Conservation (phyloP, 2,797 vertebrate species). For the Sebastolobus alascanus region DNA sequence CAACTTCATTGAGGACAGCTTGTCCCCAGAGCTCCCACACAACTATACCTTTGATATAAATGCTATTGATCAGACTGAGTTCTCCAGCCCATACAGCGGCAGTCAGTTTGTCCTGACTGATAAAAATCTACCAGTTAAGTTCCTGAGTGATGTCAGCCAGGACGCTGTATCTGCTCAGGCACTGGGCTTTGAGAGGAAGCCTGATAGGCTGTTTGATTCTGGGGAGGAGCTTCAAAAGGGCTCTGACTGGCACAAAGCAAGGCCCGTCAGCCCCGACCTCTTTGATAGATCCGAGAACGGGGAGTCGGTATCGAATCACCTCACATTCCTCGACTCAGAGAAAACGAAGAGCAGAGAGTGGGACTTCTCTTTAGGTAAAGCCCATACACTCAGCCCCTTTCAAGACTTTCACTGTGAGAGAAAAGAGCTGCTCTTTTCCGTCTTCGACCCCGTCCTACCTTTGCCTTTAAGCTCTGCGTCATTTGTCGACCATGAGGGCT, state of each 20-base stretch:
- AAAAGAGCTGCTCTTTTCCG: constrained; percentile 83
- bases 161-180: constrained; percentile 85
- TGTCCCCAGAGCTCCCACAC: constrained; percentile 94
- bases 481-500: constrained; percentile 90
- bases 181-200: constrained; percentile 62
- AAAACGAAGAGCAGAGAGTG: constrained; percentile 75
- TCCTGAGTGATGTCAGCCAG: constrained; percentile 94
- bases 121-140: constrained; percentile 95
- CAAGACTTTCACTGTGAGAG: constrained; percentile 93
- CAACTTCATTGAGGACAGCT: constrained; percentile 95
- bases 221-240: constrained; percentile 68
- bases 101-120: constrained; percentile 97
- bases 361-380: constrained; percentile 84
- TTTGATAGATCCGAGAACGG: constrained; percentile 88
- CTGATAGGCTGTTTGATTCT: constrained; percentile 48
- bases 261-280: constrained; percentile 89
- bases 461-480: constrained; percentile 89
- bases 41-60: constrained; percentile 98
- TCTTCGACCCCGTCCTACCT: constrained; percentile 85
- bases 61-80: constrained; percentile 92
- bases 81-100: constrained; percentile 94
- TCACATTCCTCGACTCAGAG: constrained; percentile 83
- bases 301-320: constrained; percentile 81
- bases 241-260: constrained; percentile 79
- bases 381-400: constrained; percentile 89